Percentiles rank a stretch among this genome's conserved stretches.
These are phyloP conservation scores for Synanthedon andrenaeformis DNA, from an alignment of 2,888 invertebrate genomes.

Conservation along the genomic window DNA sequence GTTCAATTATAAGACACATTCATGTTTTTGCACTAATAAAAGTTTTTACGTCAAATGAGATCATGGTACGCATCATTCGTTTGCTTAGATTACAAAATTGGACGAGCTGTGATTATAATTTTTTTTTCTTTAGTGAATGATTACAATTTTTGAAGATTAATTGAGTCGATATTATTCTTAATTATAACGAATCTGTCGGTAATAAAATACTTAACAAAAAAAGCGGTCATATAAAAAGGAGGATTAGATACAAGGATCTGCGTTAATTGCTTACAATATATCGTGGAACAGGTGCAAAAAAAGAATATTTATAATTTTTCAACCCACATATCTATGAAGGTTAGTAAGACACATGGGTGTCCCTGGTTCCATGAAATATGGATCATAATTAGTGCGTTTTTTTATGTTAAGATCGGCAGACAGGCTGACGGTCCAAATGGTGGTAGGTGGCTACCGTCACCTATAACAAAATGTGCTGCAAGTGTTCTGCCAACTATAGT, in stretches of 20 bases:
- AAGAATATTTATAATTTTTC: no score
- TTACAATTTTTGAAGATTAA: neutral
- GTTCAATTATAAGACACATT: slow-evolving; percentile 22
- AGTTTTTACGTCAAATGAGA: slow-evolving; percentile 45
- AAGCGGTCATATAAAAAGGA: no score
- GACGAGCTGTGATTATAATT: neutral
- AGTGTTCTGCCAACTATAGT: no score
- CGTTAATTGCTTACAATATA: no score
- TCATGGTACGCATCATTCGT: slow-evolving; percentile 18
- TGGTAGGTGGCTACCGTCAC: no score
- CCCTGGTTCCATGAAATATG: neutral
- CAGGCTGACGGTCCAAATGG: neutral
- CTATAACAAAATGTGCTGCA: no score
- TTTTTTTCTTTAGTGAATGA: neutral
- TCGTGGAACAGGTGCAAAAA: no score
- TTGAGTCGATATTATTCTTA: neutral
- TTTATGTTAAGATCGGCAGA: neutral
- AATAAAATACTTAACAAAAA: no score
- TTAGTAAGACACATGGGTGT: no score
- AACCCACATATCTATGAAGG: no score
- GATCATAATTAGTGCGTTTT: neutral
- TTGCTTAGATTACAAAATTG: neutral
- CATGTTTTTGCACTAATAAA: slow-evolving; percentile 44
- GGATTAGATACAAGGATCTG: no score
- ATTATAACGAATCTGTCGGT: neutral